Conservation (phyloP, 2,113 vertebrate species). For the Nibea albiflora region DNA sequence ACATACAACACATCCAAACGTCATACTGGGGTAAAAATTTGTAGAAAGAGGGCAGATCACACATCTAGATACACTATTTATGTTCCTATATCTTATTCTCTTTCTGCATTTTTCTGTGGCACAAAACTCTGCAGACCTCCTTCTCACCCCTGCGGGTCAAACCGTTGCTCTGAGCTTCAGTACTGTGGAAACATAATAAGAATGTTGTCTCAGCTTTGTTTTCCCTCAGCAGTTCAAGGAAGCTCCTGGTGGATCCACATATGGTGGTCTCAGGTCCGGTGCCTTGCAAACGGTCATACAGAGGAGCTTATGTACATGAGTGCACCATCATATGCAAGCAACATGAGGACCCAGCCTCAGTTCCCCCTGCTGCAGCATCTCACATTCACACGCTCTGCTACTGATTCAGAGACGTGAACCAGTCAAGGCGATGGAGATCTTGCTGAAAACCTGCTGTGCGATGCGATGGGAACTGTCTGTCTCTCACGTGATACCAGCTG, state of each 20-base stretch:
- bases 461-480: slow-evolving; percentile 26
- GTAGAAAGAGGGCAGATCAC: neutral
- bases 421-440: neutral
- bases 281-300: slow-evolving; percentile 14
- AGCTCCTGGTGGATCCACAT: slow-evolving; percentile 38
- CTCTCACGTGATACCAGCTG: slow-evolving; percentile 3
- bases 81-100: neutral
- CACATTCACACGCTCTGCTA: neutral
- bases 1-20: too few relatives aligned
- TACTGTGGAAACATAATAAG: slow-evolving; percentile 40
- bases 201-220: slow-evolving; percentile 76
- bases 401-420: neutral
- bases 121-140: neutral
- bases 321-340: neutral
- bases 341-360: neutral
- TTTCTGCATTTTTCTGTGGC: neutral
- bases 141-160: slow-evolving; percentile 16
- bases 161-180: slow-evolving; percentile 13
- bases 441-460: slow-evolving; percentile 21
- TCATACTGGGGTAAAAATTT: neutral
- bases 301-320: slow-evolving; percentile 3
- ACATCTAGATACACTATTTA: neutral
- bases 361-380: neutral
- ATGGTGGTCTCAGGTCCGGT: slow-evolving; percentile 30
- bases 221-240: slow-evolving; percentile 41